Evolutionary conservation across 1,140 invertebrate genomes (phyloP), one percentile per base, ranked within the genome.

Genomic region (Leptinotarsa undecemlineata): DNA sequence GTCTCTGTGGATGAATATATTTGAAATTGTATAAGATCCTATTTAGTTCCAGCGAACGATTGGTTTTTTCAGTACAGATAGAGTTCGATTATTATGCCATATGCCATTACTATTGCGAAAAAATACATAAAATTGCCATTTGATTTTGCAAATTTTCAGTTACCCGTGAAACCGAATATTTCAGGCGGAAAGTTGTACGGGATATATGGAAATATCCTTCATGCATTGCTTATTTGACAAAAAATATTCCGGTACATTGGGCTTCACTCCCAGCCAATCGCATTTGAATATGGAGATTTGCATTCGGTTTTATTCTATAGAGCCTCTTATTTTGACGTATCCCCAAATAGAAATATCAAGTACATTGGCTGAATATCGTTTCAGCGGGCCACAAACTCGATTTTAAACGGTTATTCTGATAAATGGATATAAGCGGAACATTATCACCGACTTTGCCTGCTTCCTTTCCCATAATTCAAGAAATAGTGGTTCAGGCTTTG

Each of bases 391-490:
- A 48, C 68, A 57, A 57, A 70, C 47, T 21, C 26, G 48, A 48
- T 20, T 21, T 70, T 70, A 70, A 70, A 47, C 48, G 68, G 68
- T 70, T 70, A 70, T 80, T 76, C 78, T 76, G 75, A 80, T 76
- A 75, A 80, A 80, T 78, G 75, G 77, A 75, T 74, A 78, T 78
- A 76, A 80, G 78, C 76, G 75, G 77, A 75, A 80, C 77, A 78
- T 80, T 80, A 80, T 80, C 77, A 80, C 76, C 78, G 77, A 80
- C 77, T 80, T 78, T 74, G 48, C 76, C 63, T 42, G 69, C 67
- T 60, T 21, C 77, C 68, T 72, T 62, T 63, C 72, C 74, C 78
- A 77, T 77, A 79, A 77, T 70, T 79, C 74, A 77, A 66, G 71
- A 57, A 57, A 57, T 57, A 57, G 51, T 57, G 17, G 51, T 19